Evolutionary conservation across 1,140 invertebrate genomes (phyloP).

Genomic region (Leptonema lineaticorne): DNA sequence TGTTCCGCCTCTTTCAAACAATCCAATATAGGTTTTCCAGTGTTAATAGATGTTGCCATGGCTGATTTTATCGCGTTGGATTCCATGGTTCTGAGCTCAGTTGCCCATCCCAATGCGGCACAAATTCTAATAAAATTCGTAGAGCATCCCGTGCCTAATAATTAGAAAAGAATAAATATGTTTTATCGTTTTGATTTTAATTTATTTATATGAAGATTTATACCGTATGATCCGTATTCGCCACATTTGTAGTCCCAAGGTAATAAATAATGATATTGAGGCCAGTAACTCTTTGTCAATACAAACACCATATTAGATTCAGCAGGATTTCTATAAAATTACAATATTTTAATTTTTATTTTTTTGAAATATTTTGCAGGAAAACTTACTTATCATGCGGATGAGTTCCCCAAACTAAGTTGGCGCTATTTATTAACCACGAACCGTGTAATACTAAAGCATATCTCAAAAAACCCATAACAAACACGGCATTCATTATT

Average conservation of each 20-base stretch:
- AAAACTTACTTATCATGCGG: slow-evolving; percentile 71
- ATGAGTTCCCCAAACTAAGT: slow-evolving; percentile 69
- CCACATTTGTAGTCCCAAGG: slow-evolving; percentile 76
- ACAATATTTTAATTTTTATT: slow-evolving; percentile 31
- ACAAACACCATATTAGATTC: slow-evolving; percentile 74
- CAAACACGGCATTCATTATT: slow-evolving; percentile 59
- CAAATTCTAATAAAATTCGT: slow-evolving; percentile 68
- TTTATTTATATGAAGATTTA: neutral
- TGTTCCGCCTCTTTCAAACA: slow-evolving; percentile 57
- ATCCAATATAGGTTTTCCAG: slow-evolving; percentile 54
- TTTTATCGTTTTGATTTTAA: neutral
- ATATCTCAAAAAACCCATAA: slow-evolving; percentile 68
- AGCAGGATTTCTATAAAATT: slow-evolving; percentile 60
- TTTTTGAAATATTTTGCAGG: slow-evolving; percentile 20
- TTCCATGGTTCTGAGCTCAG: slow-evolving; percentile 63
- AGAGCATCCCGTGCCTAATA: slow-evolving; percentile 58
- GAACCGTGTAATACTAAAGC: slow-evolving; percentile 60
- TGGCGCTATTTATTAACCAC: slow-evolving; percentile 71
- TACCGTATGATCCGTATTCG: slow-evolving; percentile 74
- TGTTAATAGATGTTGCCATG: slow-evolving; percentile 56
- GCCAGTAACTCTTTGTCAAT: slow-evolving; percentile 71
- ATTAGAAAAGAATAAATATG: neutral
- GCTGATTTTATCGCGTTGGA: slow-evolving; percentile 61
- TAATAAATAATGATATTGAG: slow-evolving; percentile 74
- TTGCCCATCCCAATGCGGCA: slow-evolving; percentile 63